Percentiles rank a stretch among this genome's conserved stretches.
phyloP scores from a whole-genome alignment of 2,888 invertebrate genomes.

The Pseudococcus viburni region DNA sequence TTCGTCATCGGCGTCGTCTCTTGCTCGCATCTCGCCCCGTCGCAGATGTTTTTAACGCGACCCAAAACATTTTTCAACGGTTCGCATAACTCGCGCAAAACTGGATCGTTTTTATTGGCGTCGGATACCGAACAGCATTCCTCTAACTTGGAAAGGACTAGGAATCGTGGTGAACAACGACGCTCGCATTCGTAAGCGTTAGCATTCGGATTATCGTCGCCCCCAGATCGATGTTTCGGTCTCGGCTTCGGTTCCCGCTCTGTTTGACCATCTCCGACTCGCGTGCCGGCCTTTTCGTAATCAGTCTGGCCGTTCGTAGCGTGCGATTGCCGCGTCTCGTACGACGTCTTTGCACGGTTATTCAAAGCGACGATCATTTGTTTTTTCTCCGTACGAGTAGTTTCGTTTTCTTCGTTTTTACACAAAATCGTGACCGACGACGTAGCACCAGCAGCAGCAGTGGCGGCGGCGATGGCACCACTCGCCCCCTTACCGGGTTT shows the following conservation, averaged over 20 bases:
- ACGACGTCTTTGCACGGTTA: too few relatives aligned
- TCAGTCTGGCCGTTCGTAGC: not conserved
- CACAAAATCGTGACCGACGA: not conserved
- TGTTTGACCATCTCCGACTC: not conserved
- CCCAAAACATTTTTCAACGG: not conserved
- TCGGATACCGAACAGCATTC: not conserved
- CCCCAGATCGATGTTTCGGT: not conserved
- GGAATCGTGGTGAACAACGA: not conserved
- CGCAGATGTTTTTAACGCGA: not conserved
- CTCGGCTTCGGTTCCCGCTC: not conserved
- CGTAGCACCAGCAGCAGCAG: too few relatives aligned
- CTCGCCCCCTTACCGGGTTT: not conserved
- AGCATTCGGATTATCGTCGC: not conserved
- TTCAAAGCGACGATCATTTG: too few relatives aligned
- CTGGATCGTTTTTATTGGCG: not conserved
- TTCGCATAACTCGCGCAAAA: not conserved
- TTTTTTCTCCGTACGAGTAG: too few relatives aligned
- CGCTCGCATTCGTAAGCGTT: conserved; percentile 5
- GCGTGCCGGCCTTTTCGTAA: not conserved
- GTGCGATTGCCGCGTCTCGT: too few relatives aligned
- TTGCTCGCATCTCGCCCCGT: not conserved
- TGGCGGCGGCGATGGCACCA: not conserved
- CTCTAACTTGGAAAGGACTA: not conserved
- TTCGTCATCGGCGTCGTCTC: not conserved
- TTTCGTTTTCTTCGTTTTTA: conserved; percentile 3